phyloP scores from a whole-genome alignment of 2,797 vertebrate species.

The Xerus rutilus region DNA sequence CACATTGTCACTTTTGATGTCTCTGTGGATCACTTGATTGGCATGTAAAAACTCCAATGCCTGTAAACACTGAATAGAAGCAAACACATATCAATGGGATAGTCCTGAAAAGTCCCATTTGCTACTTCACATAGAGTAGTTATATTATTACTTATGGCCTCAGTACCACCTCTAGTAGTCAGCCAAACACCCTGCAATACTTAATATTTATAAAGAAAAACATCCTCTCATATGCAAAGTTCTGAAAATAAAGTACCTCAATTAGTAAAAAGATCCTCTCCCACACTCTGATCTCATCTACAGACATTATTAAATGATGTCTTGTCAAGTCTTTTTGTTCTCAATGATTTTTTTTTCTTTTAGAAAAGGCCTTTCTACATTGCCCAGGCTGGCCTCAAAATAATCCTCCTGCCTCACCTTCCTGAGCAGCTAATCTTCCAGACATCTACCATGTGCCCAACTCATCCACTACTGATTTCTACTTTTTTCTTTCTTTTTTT shows the following conservation, averaged over 20 bases:
- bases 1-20: constrained; percentile 99
- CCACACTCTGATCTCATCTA: background rate
- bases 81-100: constrained; percentile 26
- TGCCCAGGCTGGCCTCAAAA: background rate
- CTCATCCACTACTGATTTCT: background rate
- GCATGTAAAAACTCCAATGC: constrained; percentile 97
- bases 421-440: background rate
- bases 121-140: background rate
- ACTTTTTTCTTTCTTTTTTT: background rate
- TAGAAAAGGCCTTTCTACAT: background rate
- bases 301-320: too few species aligned
- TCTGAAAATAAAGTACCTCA: constrained; percentile 10
- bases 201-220: constrained; percentile 51
- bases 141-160: background rate
- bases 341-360: too few species aligned
- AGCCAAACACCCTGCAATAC: constrained; percentile 79
- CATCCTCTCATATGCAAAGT: background rate
- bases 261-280: background rate
- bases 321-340: too few species aligned
- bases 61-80: constrained; percentile 94
- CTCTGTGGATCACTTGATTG: constrained; percentile 99
- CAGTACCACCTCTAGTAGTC: constrained; percentile 36
- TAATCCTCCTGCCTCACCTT: background rate
- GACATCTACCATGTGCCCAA: too few species aligned
- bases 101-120: background rate